A percentile compares a stretch with the other conserved stretches of the same genome.
These are phyloP conservation scores for Enteromius viviparus DNA, from an alignment of 2,797 vertebrate genomes.

Conservation along the genomic window DNA sequence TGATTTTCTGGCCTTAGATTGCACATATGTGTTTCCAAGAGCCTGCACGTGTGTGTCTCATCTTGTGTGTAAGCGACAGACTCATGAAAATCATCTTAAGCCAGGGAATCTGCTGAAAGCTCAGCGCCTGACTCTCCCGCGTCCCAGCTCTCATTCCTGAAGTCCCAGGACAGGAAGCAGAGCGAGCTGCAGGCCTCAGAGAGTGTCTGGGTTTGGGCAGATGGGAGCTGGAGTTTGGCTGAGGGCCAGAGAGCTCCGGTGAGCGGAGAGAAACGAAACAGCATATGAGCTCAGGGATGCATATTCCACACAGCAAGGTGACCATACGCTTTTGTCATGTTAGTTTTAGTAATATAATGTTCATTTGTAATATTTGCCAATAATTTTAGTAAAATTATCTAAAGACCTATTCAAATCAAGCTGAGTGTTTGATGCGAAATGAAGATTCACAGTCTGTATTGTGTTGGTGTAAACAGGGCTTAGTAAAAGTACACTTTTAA, in stretches of 20 bases:
- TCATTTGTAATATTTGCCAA: neutral
- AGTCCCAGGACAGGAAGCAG: slow-evolving; percentile 66
- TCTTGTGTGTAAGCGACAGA: slow-evolving; percentile 12
- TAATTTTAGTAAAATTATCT: neutral
- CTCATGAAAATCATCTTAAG: slow-evolving; percentile 43
- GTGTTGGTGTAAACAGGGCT: no score
- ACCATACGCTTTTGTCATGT: slow-evolving; percentile 47
- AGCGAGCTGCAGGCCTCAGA: slow-evolving; percentile 49
- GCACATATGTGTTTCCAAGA: neutral
- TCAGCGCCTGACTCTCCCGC: slow-evolving; percentile 43
- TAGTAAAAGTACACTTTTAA: neutral
- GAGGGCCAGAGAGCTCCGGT: slow-evolving; percentile 47
- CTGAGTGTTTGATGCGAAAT: neutral
- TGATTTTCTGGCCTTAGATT: neutral
- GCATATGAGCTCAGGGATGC: slow-evolving; percentile 61
- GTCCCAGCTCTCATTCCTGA: slow-evolving; percentile 57
- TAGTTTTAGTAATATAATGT: slow-evolving; percentile 17
- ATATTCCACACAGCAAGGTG: slow-evolving; percentile 50
- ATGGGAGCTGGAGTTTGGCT: slow-evolving; percentile 45
- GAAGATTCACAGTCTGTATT: neutral
- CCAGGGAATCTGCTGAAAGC: slow-evolving; percentile 50
- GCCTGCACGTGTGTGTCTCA: neutral
- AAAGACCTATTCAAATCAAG: neutral
- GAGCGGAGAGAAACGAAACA: slow-evolving; percentile 59
- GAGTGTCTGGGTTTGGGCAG: slow-evolving; percentile 46